Percentiles rank a stretch among this genome's conserved stretches.
Evolutionary conservation across 2,797 vertebrate genomes (phyloP).

Genomic region (Strix occidentalis): DNA sequence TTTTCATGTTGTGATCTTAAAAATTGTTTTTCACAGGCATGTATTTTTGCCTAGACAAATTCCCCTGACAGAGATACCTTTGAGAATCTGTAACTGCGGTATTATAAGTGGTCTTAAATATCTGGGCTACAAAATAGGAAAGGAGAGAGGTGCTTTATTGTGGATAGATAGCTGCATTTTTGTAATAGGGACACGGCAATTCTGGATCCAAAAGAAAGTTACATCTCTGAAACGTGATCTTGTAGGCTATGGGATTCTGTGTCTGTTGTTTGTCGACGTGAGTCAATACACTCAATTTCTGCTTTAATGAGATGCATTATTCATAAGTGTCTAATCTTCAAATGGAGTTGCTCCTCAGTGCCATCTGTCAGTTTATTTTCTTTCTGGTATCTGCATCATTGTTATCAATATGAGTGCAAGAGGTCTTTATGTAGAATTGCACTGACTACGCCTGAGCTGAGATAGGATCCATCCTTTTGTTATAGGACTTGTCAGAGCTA

Average conservation of each 20-base stretch:
- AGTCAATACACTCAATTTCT: not conserved
- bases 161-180: not conserved
- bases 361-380: not conserved
- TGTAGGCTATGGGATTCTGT: not conserved
- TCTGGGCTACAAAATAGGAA: not conserved
- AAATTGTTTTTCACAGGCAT: not conserved
- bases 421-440: not conserved
- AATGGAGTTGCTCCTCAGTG: not conserved
- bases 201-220: not conserved
- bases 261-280: not conserved
- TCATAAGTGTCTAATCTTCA: not conserved
- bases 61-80: not conserved
- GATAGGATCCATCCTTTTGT: not conserved
- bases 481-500: not conserved
- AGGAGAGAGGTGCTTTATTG: not conserved
- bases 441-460: not conserved
- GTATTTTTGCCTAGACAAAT: not conserved
- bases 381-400: not conserved
- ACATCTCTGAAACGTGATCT: not conserved
- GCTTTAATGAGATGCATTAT: not conserved
- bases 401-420: not conserved
- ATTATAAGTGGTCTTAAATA: not conserved
- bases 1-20: not conserved
- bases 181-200: not conserved
- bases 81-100: not conserved